Conservation (phyloP, 2,888 invertebrate genomes). For the Diplolepis rosae region DNA sequence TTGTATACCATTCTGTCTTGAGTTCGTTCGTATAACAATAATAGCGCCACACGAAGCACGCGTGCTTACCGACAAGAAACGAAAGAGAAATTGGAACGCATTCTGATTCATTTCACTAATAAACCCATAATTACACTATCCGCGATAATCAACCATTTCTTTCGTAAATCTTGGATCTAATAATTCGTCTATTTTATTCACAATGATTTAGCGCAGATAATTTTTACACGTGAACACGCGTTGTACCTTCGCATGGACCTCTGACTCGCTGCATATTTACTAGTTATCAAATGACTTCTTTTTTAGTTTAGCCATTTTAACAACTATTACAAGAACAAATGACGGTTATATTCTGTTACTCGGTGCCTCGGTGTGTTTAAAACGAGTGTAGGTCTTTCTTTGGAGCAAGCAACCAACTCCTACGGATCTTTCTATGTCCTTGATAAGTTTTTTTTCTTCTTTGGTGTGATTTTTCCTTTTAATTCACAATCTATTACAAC, state of each 20-base stretch:
- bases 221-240: conserved; percentile 31
- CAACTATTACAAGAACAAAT: conserved; percentile 60
- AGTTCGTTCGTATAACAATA: conserved; percentile 67
- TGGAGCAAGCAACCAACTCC: conserved; percentile 1
- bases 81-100: conserved; percentile 29
- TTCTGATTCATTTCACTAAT: conserved; percentile 15
- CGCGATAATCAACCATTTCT: conserved; percentile 16
- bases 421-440: not conserved
- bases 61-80: conserved; percentile 50
- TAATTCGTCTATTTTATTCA: conserved; percentile 24
- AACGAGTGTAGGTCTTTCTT: conserved; percentile 24
- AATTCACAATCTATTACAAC: not conserved
- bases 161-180: conserved; percentile 23
- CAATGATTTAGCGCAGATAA: conserved; percentile 17
- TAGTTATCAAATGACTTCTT: conserved; percentile 57
- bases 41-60: conserved; percentile 61
- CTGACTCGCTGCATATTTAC: conserved; percentile 60
- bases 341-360: conserved; percentile 32
- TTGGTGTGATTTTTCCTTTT: not conserved
- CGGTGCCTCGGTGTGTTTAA: conserved; percentile 28
- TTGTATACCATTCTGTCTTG: conserved; percentile 69
- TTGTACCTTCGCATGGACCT: conserved; percentile 40
- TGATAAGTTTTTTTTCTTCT: not conserved
- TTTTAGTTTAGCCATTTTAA: conserved; percentile 60
- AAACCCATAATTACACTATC: conserved; percentile 25